Conservation (phyloP, 2,797 vertebrate species). For the Semotilus atromaculatus region DNA sequence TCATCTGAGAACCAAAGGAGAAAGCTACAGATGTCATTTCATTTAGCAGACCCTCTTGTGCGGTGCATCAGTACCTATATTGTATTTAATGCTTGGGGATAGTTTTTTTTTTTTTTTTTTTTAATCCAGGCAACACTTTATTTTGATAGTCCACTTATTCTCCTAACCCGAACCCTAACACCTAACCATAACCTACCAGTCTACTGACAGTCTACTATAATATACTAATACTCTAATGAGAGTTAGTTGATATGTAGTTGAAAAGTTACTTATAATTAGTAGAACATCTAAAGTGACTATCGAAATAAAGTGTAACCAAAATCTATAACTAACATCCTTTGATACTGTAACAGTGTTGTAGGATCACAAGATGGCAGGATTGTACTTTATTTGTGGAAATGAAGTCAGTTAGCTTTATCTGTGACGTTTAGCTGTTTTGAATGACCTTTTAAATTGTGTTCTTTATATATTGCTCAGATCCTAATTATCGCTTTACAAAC, state of each 20-base stretch:
- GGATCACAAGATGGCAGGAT: conserved; percentile 42
- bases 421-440: neutral
- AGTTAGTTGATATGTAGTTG: too few species aligned
- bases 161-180: too few species aligned
- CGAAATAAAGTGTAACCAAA: too few species aligned
- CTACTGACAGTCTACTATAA: too few species aligned
- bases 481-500: neutral
- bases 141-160: too few species aligned
- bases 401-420: neutral
- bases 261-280: too few species aligned
- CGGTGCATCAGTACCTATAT: neutral
- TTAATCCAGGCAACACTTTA: too few species aligned
- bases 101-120: neutral
- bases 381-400: neutral
- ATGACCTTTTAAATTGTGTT: neutral
- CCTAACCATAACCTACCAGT: too few species aligned
- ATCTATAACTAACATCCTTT: neutral
- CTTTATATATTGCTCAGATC: neutral
- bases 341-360: neutral
- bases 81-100: neutral
- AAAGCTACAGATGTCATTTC: neutral
- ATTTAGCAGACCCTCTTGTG: neutral
- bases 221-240: too few species aligned
- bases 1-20: neutral
- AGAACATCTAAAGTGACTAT: too few species aligned